A percentile compares a stretch with the other conserved stretches of the same genome.
Conservation (phyloP, 2,888 invertebrate species). For the Andrena camellia region DNA sequence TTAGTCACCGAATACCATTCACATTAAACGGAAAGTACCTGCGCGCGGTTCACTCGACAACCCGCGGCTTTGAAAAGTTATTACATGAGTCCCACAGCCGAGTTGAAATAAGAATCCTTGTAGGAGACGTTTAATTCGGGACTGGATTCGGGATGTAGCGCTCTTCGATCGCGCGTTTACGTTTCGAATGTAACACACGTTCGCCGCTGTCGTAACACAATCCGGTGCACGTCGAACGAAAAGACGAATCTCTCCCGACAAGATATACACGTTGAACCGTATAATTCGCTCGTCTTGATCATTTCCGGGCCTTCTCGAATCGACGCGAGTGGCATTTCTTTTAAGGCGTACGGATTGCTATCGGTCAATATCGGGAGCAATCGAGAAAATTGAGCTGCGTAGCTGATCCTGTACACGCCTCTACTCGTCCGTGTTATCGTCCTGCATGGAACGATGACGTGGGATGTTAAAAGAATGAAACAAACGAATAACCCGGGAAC, state of each 20-base stretch:
- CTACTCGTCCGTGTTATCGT: conserved; percentile 11
- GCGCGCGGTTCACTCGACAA: conserved; percentile 21
- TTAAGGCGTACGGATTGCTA: neutral
- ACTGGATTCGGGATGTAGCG: conserved; percentile 36
- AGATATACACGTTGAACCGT: neutral
- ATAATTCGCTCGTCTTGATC: neutral
- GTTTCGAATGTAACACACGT: conserved; percentile 47
- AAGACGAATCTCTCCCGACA: conserved; percentile 1
- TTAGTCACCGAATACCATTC: conserved; percentile 69
- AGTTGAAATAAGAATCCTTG: conserved; percentile 52
- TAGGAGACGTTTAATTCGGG: conserved; percentile 41
- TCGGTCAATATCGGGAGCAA: neutral
- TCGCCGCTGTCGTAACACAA: conserved; percentile 26
- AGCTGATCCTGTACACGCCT: conserved; percentile 7
- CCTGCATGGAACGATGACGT: conserved; percentile 30
- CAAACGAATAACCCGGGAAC: neutral
- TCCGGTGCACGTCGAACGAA: conserved; percentile 8
- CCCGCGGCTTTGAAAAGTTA: conserved; percentile 20
- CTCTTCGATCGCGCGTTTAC: conserved; percentile 36
- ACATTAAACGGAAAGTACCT: conserved; percentile 38
- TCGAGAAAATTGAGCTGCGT: neutral
- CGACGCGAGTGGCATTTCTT: neutral
- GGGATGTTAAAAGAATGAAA: neutral
- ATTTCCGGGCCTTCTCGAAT: neutral
- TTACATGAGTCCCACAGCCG: conserved; percentile 59